Percentiles rank a stretch among this genome's conserved stretches.
Conservation (phyloP, 64 coral and sea anemone species). For the Montipora sp. region DNA sequence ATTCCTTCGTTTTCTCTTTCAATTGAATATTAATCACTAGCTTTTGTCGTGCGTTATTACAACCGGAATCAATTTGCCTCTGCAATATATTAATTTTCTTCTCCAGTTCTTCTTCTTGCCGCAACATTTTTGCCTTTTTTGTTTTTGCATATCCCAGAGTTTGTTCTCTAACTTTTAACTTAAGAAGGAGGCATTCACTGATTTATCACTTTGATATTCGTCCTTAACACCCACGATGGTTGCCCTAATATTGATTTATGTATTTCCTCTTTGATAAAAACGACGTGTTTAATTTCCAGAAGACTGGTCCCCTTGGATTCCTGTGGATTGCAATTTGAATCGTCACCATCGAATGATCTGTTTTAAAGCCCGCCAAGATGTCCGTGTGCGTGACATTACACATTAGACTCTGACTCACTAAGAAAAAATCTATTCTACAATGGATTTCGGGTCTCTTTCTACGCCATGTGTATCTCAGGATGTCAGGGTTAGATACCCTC, state of each 20-base stretch:
- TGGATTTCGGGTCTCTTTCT: not conserved
- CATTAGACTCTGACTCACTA: not conserved
- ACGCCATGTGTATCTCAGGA: too few species aligned
- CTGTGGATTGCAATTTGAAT: not conserved
- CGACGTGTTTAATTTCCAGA: not conserved
- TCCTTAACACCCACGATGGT: too few species aligned
- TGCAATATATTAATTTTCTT: not conserved
- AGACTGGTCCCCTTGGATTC: not conserved
- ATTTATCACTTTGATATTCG: too few species aligned
- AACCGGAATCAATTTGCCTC: not conserved
- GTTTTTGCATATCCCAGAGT: not conserved
- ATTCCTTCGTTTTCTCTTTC: not conserved
- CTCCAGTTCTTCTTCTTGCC: slow-evolving; percentile 20
- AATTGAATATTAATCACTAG: not conserved
- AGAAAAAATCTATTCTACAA: too few species aligned
- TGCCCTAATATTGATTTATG: too few species aligned
- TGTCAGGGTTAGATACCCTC: too few species aligned
- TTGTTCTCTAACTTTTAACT: slow-evolving; percentile 26
- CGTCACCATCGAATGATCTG: not conserved
- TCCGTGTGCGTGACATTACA: not conserved
- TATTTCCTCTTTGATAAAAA: slow-evolving; percentile 10
- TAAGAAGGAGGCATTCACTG: too few species aligned
- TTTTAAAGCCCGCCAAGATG: slow-evolving; percentile 9
- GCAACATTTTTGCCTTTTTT: too few species aligned
- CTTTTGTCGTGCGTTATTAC: not conserved